A percentile compares a stretch with the other conserved stretches of the same genome.
Evolutionary conservation across 2,113 vertebrate genomes (phyloP).

Genomic region (Alouatta palliata): DNA sequence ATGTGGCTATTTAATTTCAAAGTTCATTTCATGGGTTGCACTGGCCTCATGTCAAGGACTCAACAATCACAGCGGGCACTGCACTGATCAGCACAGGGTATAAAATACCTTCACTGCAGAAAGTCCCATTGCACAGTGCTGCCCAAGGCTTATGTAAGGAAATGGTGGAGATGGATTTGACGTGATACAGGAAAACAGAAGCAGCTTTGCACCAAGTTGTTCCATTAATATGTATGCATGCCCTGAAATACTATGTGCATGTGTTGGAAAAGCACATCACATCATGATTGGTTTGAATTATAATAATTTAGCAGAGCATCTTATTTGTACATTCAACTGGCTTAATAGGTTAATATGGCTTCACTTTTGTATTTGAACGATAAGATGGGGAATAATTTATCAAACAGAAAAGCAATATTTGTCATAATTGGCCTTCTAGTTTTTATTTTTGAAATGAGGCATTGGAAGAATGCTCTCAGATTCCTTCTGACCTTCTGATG

Average conservation of each 20-base stretch:
- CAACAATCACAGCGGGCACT: no score
- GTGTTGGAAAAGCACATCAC: conserved; percentile 23
- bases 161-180: background rate
- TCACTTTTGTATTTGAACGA: conserved; percentile 72
- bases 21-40: no score
- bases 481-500: background rate
- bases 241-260: conserved; percentile 49
- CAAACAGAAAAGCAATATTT: background rate
- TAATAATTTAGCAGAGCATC: conserved; percentile 79
- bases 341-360: conserved; percentile 66
- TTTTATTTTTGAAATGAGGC: conserved; percentile 64
- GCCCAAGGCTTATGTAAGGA: background rate
- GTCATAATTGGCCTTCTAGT: conserved; percentile 42
- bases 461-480: background rate
- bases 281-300: conserved; percentile 69
- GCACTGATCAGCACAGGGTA: accelerated
- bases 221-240: conserved; percentile 69
- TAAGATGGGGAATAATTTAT: conserved; percentile 75
- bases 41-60: accelerated
- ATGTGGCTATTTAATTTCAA: no score
- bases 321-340: conserved; percentile 78
- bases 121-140: background rate
- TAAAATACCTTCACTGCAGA: background rate
- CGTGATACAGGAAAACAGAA: background rate
- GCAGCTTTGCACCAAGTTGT: conserved; percentile 11